Evolutionary conservation across 1,140 invertebrate genomes (phyloP).

Genomic region (Caerostris darwini): DNA sequence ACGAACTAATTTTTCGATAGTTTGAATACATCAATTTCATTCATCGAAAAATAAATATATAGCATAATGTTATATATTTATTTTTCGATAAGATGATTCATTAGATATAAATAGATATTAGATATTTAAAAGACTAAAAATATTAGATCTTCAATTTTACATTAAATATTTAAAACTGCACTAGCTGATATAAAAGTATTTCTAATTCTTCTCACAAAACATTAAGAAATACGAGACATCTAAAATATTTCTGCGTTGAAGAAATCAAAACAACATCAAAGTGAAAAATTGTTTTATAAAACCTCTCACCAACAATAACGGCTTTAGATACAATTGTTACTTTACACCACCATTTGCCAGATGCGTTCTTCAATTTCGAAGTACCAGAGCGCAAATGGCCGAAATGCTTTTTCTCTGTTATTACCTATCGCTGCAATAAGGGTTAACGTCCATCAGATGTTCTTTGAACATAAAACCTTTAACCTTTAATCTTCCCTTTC

Average conservation of each 20-base stretch:
- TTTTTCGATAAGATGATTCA: no score
- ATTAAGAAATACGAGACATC: background rate
- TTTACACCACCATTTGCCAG: background rate
- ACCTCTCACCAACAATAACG: background rate
- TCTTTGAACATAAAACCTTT: background rate
- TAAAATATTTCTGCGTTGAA: background rate
- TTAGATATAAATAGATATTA: no score
- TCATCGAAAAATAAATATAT: no score
- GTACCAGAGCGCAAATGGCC: background rate
- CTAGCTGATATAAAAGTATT: slow-evolving; percentile 82
- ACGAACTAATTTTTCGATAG: no score
- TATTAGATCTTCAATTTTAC: no score
- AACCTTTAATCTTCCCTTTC: background rate
- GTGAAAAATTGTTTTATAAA: background rate
- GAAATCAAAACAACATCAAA: background rate
- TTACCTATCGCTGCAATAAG: slow-evolving; percentile 32
- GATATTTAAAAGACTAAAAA: no score
- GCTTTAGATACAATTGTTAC: slow-evolving; percentile 6
- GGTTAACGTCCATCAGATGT: background rate
- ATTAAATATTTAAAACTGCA: no score
- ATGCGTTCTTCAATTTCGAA: slow-evolving; percentile 10
- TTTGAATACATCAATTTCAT: no score
- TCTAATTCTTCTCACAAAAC: background rate
- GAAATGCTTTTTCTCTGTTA: slow-evolving; percentile 24
- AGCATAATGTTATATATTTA: no score